phyloP scores from a whole-genome alignment of 2,888 invertebrate genomes.

The Rhorus exstirpatorius region DNA sequence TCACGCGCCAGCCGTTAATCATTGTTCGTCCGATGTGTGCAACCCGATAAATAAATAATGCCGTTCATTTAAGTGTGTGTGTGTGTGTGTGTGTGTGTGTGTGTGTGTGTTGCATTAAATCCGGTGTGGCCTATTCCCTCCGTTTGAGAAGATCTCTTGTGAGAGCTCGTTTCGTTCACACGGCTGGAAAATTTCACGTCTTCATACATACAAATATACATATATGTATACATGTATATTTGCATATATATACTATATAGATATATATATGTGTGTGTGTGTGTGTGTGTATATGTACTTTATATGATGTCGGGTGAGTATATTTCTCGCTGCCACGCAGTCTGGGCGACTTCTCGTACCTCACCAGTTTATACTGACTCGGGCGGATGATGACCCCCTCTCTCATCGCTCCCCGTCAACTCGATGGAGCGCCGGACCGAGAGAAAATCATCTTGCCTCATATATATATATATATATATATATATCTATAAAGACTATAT shows the following conservation, averaged over 20 bases:
- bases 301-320: conserved; percentile 41
- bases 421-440: conserved; percentile 1
- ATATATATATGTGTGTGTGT: conserved; percentile 19
- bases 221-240: conserved; percentile 10
- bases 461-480: conserved; percentile 5
- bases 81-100: not conserved
- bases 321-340: conserved; percentile 69
- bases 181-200: conserved; percentile 53
- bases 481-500: conserved; percentile 15
- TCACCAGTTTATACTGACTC: conserved; percentile 43
- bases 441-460: conserved; percentile 67
- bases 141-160: conserved; percentile 14
- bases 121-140: conserved; percentile 37
- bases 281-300: conserved; percentile 3
- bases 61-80: conserved; percentile 43
- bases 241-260: not conserved
- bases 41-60: conserved; percentile 71
- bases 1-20: conserved; percentile 74
- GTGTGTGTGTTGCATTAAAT: conserved; percentile 21
- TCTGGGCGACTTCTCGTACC: conserved; percentile 67
- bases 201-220: conserved; percentile 26
- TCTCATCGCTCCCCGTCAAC: conserved; percentile 21
- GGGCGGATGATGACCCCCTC: conserved; percentile 31
- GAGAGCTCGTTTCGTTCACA: conserved; percentile 49
- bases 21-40: conserved; percentile 66